Percentiles rank a stretch among this genome's conserved stretches.
phyloP scores from a whole-genome alignment of 2,888 invertebrate genomes.

The Aporophyla lueneburgensis region DNA sequence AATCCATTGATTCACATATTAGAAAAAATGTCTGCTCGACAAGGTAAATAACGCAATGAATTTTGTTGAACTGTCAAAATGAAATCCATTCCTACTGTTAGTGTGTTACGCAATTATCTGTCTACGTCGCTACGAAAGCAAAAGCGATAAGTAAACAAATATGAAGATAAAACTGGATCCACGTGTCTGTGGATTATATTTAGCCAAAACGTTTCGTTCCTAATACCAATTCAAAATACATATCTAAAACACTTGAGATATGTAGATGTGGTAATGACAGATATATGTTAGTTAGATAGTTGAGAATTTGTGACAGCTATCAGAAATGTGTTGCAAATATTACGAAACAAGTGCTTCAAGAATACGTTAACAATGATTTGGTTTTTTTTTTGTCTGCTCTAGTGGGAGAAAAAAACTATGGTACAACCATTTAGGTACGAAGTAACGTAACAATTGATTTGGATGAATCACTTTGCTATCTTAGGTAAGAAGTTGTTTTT shows the following conservation, averaged over 20 bases:
- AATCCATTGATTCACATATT: too few relatives aligned
- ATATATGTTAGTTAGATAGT: background rate
- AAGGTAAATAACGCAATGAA: too few relatives aligned
- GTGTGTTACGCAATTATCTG: too few relatives aligned
- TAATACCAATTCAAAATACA: background rate
- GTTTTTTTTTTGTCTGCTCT: background rate
- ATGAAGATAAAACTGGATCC: background rate
- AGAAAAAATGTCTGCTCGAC: too few relatives aligned
- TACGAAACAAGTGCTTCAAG: background rate
- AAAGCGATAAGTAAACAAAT: background rate
- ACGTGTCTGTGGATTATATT: background rate
- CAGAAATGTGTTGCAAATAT: background rate
- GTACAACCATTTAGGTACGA: background rate
- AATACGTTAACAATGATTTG: background rate
- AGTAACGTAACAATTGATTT: background rate
- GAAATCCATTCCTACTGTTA: too few relatives aligned
- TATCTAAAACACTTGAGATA: constrained; percentile 3
- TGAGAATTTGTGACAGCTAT: background rate
- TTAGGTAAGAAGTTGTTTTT: background rate
- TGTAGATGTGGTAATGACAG: background rate
- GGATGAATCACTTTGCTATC: background rate
- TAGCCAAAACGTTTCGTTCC: background rate
- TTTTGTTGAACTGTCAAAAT: too few relatives aligned
- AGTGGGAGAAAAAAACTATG: background rate
- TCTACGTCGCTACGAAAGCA: background rate